Base-by-base conservation (phyloP, 2,888 invertebrate genomes). In the Oxyscelio sp. region DNA sequence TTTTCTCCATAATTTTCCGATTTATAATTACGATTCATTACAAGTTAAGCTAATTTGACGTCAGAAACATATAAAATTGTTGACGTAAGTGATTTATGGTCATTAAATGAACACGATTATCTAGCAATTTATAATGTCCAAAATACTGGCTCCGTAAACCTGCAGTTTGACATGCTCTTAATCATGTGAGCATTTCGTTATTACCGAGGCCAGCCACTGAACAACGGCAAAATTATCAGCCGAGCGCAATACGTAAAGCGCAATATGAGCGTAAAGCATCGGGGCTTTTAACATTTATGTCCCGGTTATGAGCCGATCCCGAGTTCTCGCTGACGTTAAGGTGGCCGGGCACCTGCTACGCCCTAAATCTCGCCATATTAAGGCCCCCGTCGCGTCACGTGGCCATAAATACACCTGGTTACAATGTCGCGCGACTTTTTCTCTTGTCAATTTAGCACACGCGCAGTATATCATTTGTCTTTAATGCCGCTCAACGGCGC, bases 301-400 rank as follows among this genome's bases (percentile, higher is more conserved):
- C 61, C 81, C 73, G 88, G 88, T 87, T 89, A 89, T 88, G 85
- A 58, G 83, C 82, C 63, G 78, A 83, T 40, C 71, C 79, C 81
- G 78, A 84, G 86, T 75, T 83, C 74, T 71, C 80, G 82, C 85
- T 88, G 85, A 87, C 88, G 87, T 90, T 90, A 90, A 90, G 83
- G 87, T 78, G 85, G 85, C 58, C 71, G 81, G 56, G 78, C 81
- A 92, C 90, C 92, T 92, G 92, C 88, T 91, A 87, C 90, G 85
- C 87, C 87, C 87, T 91, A 90, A 91, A 91, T 92, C 90, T 90
- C 89, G 81, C 87, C 90, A 92, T 91, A 90, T 92, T 92, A 90
- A 91, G 90, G 88, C 84, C 78, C 59, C 40, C 48, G 11, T 34
- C 52, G 66, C 63, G n/a, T n/a, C n/a, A n/a, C n/a, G n/a, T n/a